Evolutionary conservation across 2,113 vertebrate genomes (phyloP).

Genomic region (Oncorhynchus tshawytscha): DNA sequence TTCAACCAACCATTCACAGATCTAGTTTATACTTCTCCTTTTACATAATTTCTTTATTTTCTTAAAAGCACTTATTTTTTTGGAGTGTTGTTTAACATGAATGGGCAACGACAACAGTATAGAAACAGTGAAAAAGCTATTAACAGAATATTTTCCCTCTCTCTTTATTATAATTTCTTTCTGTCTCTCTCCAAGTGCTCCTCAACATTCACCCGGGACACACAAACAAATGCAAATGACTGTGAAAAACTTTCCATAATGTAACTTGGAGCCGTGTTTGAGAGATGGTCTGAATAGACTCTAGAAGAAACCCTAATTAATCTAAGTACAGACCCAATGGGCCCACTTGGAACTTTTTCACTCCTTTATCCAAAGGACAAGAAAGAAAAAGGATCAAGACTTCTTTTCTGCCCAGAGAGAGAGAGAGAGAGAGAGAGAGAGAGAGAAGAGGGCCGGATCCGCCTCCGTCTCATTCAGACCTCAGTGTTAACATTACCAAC

Average conservation of each 20-base stretch:
- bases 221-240: constrained; percentile 97
- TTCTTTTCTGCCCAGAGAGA: constrained; percentile 62
- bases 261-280: constrained; percentile 74
- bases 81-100: constrained; percentile 59
- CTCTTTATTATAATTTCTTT: constrained; percentile 64
- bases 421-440: too few relatives aligned
- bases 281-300: constrained; percentile 84
- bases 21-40: constrained; percentile 14
- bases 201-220: constrained; percentile 70
- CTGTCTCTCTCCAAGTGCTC: constrained; percentile 48
- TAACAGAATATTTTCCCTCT: constrained; percentile 75
- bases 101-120: constrained; percentile 63
- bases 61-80: constrained; percentile 20
- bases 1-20: constrained; percentile 36
- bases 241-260: constrained; percentile 84
- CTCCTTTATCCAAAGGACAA: constrained; percentile 74
- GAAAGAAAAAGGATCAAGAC: constrained; percentile 74
- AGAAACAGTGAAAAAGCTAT: constrained; percentile 66
- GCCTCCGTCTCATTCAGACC: constrained; percentile 68
- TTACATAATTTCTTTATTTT: constrained; percentile 41
- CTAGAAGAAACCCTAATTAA: constrained; percentile 91
- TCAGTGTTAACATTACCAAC: constrained; percentile 72
- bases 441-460: constrained; percentile 19
- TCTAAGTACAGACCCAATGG: constrained; percentile 88
- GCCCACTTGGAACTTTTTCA: constrained; percentile 82